Evolutionary conservation across 2,888 invertebrate species (phyloP).

Genomic region (Caenorhabditis imperialis): DNA sequence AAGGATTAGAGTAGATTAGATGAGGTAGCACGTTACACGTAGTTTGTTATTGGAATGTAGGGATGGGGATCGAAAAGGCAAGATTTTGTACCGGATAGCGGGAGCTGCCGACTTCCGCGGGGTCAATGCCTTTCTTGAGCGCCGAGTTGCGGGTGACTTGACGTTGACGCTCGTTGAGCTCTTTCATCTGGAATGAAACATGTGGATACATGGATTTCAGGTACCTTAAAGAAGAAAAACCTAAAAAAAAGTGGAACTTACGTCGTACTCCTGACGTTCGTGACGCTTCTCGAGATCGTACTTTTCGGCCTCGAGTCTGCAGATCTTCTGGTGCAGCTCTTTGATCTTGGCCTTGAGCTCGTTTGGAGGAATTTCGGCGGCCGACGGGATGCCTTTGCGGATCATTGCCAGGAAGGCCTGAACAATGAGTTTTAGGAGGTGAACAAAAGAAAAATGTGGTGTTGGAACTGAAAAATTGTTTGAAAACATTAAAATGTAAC

Average conservation of each 20-base stretch:
- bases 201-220: background rate
- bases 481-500: background rate
- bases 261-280: constrained; percentile 77
- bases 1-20: too few species aligned
- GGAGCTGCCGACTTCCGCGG: constrained; percentile 65
- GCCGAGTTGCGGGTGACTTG: constrained; percentile 75
- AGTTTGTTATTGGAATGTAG: too few species aligned
- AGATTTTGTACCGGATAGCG: constrained; percentile 69
- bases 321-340: constrained; percentile 75
- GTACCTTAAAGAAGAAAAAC: too few species aligned
- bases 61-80: too few species aligned
- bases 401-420: constrained; percentile 61
- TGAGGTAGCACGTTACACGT: too few species aligned
- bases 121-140: constrained; percentile 75
- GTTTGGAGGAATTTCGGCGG: constrained; percentile 55
- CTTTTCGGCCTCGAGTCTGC: constrained; percentile 76
- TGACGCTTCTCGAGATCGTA: constrained; percentile 78
- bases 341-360: constrained; percentile 74
- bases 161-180: constrained; percentile 77
- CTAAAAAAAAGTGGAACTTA: constrained; percentile 33
- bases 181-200: constrained; percentile 77
- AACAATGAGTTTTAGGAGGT: constrained; percentile 5
- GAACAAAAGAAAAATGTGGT: background rate
- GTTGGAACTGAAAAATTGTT: background rate
- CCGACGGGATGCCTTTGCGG: constrained; percentile 58